phyloP scores from a whole-genome alignment of 2,797 vertebrate genomes.

The Melanotaenia boesemani region DNA sequence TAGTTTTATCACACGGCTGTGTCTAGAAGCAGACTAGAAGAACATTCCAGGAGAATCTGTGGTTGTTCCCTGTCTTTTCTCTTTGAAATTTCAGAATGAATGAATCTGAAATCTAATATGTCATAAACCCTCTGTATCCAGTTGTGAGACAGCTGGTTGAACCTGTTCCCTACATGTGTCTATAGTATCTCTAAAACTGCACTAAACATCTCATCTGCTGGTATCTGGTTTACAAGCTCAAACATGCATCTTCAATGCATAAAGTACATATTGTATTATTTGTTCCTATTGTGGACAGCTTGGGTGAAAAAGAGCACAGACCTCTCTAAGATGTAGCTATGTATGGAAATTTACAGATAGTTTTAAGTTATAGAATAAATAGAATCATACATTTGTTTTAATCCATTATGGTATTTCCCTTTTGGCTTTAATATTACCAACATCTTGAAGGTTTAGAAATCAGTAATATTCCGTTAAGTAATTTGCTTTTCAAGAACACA shows the following conservation, averaged over 20 bases:
- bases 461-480: constrained; percentile 9
- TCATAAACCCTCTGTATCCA: constrained; percentile 24
- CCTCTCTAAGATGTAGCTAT: constrained; percentile 7
- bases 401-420: background rate
- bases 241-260: constrained; percentile 31
- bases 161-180: constrained; percentile 51
- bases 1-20: constrained; percentile 33
- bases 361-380: constrained; percentile 10
- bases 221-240: constrained; percentile 49
- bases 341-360: constrained; percentile 33
- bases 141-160: constrained; percentile 46
- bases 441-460: constrained; percentile 1
- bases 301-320: constrained; percentile 22
- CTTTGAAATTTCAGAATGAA: background rate
- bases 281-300: constrained; percentile 25
- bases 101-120: constrained; percentile 48
- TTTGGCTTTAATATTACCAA: background rate
- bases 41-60: constrained; percentile 10
- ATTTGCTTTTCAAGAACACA: constrained; percentile 14
- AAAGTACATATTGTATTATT: constrained; percentile 13
- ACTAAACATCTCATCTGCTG: constrained; percentile 24
- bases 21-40: constrained; percentile 23
- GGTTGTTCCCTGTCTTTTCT: constrained; percentile 15
- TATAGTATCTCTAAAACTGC: constrained; percentile 8
- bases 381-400: background rate